Evolutionary conservation across 1,140 invertebrate species (phyloP), one percentile per base, ranked within the genome.

Genomic region (Melipona quadrifasciata): DNA sequence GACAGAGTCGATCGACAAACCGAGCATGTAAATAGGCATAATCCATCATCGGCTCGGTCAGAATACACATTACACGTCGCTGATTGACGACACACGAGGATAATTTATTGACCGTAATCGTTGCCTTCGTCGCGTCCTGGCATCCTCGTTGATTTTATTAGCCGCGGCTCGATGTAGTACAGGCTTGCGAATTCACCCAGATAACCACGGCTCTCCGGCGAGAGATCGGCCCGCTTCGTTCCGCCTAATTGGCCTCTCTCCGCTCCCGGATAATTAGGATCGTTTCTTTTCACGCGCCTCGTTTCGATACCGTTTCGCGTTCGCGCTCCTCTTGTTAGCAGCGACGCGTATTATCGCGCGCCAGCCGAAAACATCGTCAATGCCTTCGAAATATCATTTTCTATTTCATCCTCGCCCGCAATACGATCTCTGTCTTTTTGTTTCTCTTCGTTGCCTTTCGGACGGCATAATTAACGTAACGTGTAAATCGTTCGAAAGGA

Each of bases 31-130:
- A 80, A 84, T 73, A 80, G 76, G 76, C 58, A 84, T 72, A 34
- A 84, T 84, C 76, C 31, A 84, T 84, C 57, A 84, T 80, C 55
- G 64, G 47, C 39, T 34, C 39, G 51, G 47, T 64, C 68, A 21
- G 39, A 65, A 17, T 80, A 39, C 47, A 19, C 57, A 57, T 80
- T 65, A 80, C 58, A 31, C 31, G 17, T 47, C 11, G 68, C n/a
- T 71, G 82, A 84, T 84, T 19, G 39, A 21, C 31, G 68, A 84
- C 65, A 73, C 8, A 47, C 39, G 39, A 31, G 76, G 76, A 73
- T 84, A 84, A 84, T 84, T 80, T 72, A 84, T 84, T 31, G 82
- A 57, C 21, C 77, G 24, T 84, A 57, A 84, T 84, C 82, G 77
- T 80, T 84, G 57, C 76, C 77, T 80, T 84, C 75, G 17, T 73